Percentiles rank a stretch among this genome's conserved stretches.
phyloP scores from a whole-genome alignment of 2,113 vertebrate genomes.

The Melospiza melodia region DNA sequence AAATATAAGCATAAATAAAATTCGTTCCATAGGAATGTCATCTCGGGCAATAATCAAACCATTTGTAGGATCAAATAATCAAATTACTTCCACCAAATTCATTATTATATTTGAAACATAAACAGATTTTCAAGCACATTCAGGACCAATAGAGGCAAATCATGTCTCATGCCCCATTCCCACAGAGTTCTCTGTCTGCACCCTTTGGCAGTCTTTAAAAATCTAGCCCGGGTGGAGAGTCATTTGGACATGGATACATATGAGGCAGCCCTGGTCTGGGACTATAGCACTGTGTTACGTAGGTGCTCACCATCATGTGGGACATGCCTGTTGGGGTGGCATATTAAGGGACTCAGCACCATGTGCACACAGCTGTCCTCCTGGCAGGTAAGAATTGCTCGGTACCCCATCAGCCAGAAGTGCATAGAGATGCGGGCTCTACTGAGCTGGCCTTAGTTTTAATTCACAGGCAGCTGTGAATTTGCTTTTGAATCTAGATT shows the following conservation, averaged over 20 bases:
- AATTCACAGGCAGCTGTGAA: neutral
- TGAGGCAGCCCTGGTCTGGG: neutral
- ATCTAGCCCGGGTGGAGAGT: neutral
- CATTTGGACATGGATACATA: accelerated
- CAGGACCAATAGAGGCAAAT: neutral
- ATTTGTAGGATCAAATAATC: neutral
- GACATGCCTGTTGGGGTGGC: neutral
- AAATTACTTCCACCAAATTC: neutral
- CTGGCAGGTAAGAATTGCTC: neutral
- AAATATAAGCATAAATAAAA: neutral
- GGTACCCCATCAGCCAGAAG: neutral
- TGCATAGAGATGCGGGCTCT: neutral
- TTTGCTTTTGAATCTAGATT: neutral
- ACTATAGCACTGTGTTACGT: accelerated
- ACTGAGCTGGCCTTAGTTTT: neutral
- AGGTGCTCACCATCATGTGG: neutral
- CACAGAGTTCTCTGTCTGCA: accelerated
- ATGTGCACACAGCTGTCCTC: accelerated
- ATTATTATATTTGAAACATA: neutral
- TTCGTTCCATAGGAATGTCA: neutral
- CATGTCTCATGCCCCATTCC: neutral
- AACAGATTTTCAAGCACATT: neutral
- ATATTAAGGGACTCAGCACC: neutral
- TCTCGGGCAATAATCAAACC: neutral
- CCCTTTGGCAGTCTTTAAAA: neutral